Base-by-base conservation (phyloP, 1,140 invertebrate species). In the Zeugodacus cucurbitae region DNA sequence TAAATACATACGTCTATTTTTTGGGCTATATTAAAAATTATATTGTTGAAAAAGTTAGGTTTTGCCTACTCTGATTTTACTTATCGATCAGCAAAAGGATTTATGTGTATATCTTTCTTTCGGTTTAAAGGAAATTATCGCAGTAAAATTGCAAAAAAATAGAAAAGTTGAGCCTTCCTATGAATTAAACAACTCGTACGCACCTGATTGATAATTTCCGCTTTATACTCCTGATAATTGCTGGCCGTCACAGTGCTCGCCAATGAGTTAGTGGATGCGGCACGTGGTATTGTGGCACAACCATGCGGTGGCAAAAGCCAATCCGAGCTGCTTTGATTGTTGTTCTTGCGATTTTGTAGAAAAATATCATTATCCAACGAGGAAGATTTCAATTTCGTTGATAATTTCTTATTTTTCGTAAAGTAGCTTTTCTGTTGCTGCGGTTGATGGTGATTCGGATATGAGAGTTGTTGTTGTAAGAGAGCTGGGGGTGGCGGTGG, bases 161-260 rank as follows among this genome's bases (percentile, higher is more conserved):
- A n/a, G n/a, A 59, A 59, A 59, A 26, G 8, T n/a, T n/a, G n/a
- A n/a, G n/a, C n/a, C n/a, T n/a, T n/a, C n/a, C n/a, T n/a, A 62
- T 5, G 34, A 70, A 20, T 70, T 17, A 70, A 2, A 11, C 29
- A 70, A 4, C n/a, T n/a, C 1, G 8, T 41, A 82, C 88, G 89
- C 89, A 92, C 92, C 90, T 93, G 92, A 89, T 93, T 92, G 87
- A 93, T 92, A 86, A 93, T 91, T 89, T 93, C 91, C 90, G 91
- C 90, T 90, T 93, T 93, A 89, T 92, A 92, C 88, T 93, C 92
- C 89, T 93, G 91, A 89, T 92, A 93, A 89, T 93, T 92, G 78
- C 90, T 92, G 89, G 90, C 91, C 5, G 91, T 92, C 89, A 91
- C 90, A 82, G 91, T 91, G 86, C 91, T 92, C 29, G 90, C 91